Evolutionary conservation across 2,113 vertebrate genomes (phyloP), one percentile per base, ranked within the genome.

Genomic region (Glaucidium brasilianum): DNA sequence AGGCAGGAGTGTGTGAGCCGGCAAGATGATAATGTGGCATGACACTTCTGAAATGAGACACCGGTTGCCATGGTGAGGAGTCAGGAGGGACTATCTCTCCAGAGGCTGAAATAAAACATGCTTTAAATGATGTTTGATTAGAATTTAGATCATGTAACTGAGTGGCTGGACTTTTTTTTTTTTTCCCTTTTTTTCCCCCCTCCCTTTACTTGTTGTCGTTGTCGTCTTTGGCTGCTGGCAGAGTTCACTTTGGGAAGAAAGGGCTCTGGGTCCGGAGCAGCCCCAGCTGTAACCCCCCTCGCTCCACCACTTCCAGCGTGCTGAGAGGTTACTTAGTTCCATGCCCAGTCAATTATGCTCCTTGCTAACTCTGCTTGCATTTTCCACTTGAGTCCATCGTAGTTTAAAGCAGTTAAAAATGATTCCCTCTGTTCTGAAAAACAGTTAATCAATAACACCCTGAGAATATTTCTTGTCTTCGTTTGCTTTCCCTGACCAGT

Each of bases 31-130:
- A 99, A 99, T 99, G 99, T 99, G 99, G 98, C 99, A 99, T 99
- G 99, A 99, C 99, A 99, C 99, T 99, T 99, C 99, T 99, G 99
- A 99, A 99, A 99, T 99, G 99, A 99, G 99, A 99, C 99, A 98
- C 98, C 96, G 98, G 99, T 99, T 99, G 98, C 99, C 99, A 99
- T 99, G 99, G 99, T 98, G 98, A 99, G 98, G 98, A 98, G 98
- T 98, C 97, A 98, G 98, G 98, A 99, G 99, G 99, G 98, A 99
- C 98, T 93, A 92, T 98, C 98, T 99, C 99, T 99, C 99, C 98
- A 97, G 99, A 99, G 99, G 98, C 98, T 98, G 98, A 99, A 99
- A 99, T 99, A 99, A 99, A 99, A 99, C 99, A 99, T 98, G 99
- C 98, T 99, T 99, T 99, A 99, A 99, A 99, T 99, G 98, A 99